phyloP scores from a whole-genome alignment of 2,113 vertebrate genomes.

The Calidris pugnax region DNA sequence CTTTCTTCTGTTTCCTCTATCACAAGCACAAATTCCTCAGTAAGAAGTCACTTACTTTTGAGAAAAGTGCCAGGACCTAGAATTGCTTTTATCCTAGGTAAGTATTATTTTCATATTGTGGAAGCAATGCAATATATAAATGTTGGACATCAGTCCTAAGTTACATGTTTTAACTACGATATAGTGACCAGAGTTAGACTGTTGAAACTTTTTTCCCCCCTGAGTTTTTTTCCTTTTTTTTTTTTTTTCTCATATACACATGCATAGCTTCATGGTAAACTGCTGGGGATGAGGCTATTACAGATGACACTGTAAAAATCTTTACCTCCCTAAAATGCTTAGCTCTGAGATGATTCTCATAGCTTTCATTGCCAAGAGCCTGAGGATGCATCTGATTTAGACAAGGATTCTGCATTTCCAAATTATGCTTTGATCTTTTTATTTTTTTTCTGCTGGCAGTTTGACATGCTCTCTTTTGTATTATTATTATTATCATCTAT shows the following conservation, averaged over 20 bases:
- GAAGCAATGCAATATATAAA: neutral
- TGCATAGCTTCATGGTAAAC: neutral
- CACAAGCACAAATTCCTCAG: neutral
- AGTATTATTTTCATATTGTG: neutral
- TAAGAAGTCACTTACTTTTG: neutral
- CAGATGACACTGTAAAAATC: neutral
- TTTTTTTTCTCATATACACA: fast-evolving
- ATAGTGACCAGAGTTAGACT: neutral
- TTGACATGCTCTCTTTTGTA: neutral
- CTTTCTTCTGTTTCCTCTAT: neutral
- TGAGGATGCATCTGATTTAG: neutral
- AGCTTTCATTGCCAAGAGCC: neutral
- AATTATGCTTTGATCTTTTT: neutral
- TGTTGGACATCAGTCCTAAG: neutral
- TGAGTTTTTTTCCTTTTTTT: neutral
- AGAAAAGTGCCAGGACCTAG: neutral
- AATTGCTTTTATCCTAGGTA: neutral
- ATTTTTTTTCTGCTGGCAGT: neutral
- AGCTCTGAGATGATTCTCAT: neutral
- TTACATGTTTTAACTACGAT: neutral
- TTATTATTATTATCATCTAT: neutral
- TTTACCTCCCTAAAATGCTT: neutral
- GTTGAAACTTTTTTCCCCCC: neutral
- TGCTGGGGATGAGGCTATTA: neutral
- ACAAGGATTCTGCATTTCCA: neutral